Percentiles rank a stretch among this genome's conserved stretches.
phyloP scores from a whole-genome alignment of 2,888 invertebrate species.

The Coenonympha arcania region DNA sequence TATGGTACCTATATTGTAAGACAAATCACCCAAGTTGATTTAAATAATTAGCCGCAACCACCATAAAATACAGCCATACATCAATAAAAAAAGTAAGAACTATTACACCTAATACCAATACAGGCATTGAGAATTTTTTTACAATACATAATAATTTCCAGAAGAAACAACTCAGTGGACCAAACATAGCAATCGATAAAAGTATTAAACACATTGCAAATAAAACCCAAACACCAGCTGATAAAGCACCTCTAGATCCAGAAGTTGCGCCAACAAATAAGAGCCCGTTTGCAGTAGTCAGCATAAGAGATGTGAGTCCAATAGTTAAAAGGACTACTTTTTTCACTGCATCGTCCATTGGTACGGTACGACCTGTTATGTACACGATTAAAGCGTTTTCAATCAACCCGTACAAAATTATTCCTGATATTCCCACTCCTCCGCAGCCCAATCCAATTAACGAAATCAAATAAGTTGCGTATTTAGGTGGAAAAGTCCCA shows the following conservation, averaged over 20 bases:
- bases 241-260: constrained; percentile 7
- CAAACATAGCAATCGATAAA: constrained; percentile 24
- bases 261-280: constrained; percentile 34
- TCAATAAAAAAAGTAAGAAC: constrained; percentile 34
- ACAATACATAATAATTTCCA: constrained; percentile 32
- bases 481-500: constrained; percentile 34
- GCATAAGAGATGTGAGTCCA: constrained; percentile 34
- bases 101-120: constrained; percentile 27
- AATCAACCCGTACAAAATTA: constrained; percentile 39
- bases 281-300: constrained; percentile 31
- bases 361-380: constrained; percentile 3
- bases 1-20: background rate
- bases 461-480: constrained; percentile 40
- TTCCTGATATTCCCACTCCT: constrained; percentile 31
- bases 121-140: constrained; percentile 30
- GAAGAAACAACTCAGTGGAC: constrained; percentile 41
- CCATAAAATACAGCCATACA: constrained; percentile 44
- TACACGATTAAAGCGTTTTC: constrained; percentile 31
- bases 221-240: constrained; percentile 27
- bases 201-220: constrained; percentile 33
- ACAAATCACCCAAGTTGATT: constrained; percentile 13
- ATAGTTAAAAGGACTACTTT: constrained; percentile 33
- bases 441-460: constrained; percentile 37
- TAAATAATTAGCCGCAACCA: constrained; percentile 35
- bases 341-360: constrained; percentile 32